Conservation (phyloP, 1,140 invertebrate genomes). For the Diabrotica undecimpunctata region DNA sequence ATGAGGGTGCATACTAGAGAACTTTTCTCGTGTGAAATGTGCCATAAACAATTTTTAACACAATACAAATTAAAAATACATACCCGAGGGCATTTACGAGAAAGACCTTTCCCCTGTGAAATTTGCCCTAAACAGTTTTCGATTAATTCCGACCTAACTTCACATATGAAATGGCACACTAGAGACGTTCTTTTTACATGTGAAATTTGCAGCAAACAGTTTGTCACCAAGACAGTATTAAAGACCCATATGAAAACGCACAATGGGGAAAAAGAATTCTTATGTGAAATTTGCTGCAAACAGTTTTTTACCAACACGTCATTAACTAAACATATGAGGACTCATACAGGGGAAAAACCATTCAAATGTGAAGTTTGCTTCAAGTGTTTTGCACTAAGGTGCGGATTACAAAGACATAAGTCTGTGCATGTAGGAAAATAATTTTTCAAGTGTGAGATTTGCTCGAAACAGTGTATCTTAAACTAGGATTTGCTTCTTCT, state of each 20-base stretch:
- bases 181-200: slow-evolving; percentile 36
- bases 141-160: no score
- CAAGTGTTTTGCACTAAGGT: no score
- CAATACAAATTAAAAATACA: not conserved
- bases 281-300: no score
- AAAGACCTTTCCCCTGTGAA: slow-evolving; percentile 6
- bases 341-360: not conserved
- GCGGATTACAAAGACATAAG: no score
- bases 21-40: not conserved
- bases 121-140: not conserved
- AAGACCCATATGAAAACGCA: slow-evolving; percentile 34
- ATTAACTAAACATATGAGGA: slow-evolving; percentile 34
- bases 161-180: no score
- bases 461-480: no score
- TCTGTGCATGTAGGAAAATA: no score
- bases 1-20: no score
- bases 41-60: no score
- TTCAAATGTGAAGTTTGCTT: not conserved
- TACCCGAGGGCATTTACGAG: not conserved
- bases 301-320: slow-evolving; percentile 40
- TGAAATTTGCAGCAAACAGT: slow-evolving; percentile 49
- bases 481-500: no score
- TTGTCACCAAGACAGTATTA: slow-evolving; percentile 34
- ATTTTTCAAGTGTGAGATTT: no score
- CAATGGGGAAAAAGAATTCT: no score